Evolutionary conservation across 2,797 vertebrate species (phyloP), one percentile per base, ranked within the genome.

Genomic region (Poeciliopsis infans): DNA sequence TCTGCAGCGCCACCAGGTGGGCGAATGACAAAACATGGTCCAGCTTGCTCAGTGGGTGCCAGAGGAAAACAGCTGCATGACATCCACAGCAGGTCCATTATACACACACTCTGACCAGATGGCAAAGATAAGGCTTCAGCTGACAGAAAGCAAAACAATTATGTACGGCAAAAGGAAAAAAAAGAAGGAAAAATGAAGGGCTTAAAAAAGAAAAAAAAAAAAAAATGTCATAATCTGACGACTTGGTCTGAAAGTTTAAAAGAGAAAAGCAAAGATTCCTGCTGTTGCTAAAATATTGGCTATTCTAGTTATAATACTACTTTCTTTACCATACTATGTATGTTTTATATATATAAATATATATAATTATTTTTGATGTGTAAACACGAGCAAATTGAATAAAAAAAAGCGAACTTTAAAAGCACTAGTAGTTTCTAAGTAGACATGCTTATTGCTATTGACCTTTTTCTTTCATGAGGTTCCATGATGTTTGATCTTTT

Each of bases 1-100:
- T 78, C 83, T 73, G 25, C 87, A 91, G 86, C 61, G 86, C 91
- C 93, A 77, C 89, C 87, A 70, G 2, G 53, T 93, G 94, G 69
- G 0, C n/a, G 53, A 43, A 45, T 39, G 31, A 69, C n/a, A 76
- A 43, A 43, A 69, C 15, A 5, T 2, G 11, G 10, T 39, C 18
- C 12, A 61, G 31, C 53, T 28, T 31, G 28, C 71, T 83, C 59
- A 66, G 71, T 76, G 25, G 46, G 77, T 15, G 72, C 80, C 76
- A 77, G 78, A 87, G 47, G 49, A 51, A 72, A 76, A 76, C 76
- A 77, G 77, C 81, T 76, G 82, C 18, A 11, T 10, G 23, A 79
- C 79, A 78, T 49, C 43, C 47, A 46, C 18, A 5, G 76, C 69
- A 75, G 72, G 75, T 78, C 71, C 49, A 15, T 36, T 43, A 71